Percentiles rank a stretch among this genome's conserved stretches.
phyloP scores from a whole-genome alignment of 2,888 invertebrate genomes.

The Chloroclystis v-ata region DNA sequence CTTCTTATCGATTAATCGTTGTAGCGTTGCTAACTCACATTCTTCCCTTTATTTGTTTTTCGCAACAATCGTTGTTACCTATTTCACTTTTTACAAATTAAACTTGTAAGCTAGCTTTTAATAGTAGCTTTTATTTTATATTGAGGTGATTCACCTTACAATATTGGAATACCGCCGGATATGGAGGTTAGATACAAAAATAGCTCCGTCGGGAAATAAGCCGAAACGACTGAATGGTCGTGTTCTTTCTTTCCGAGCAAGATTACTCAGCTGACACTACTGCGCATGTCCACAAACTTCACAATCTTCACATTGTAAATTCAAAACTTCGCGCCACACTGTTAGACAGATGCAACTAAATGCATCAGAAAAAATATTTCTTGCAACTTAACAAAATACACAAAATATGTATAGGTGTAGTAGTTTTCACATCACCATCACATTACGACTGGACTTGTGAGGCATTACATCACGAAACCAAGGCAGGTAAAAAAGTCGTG shows the following conservation, averaged over 20 bases:
- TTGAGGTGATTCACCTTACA: slow-evolving; percentile 49
- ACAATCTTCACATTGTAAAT: slow-evolving; percentile 30
- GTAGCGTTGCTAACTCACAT: slow-evolving; percentile 14
- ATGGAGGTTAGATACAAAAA: slow-evolving; percentile 70
- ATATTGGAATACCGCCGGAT: slow-evolving; percentile 40
- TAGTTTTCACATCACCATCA: neutral
- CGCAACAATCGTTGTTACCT: no score
- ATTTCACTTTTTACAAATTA: no score
- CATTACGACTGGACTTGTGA: slow-evolving; percentile 2
- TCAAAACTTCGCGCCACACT: slow-evolving; percentile 42
- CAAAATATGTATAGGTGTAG: no score
- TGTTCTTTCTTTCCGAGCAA: slow-evolving; percentile 15
- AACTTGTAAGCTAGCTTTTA: no score
- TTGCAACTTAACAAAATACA: no score
- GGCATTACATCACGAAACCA: slow-evolving; percentile 67
- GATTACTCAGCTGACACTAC: slow-evolving; percentile 13
- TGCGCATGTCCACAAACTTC: slow-evolving; percentile 48
- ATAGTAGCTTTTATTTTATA: neutral
- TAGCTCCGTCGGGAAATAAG: slow-evolving; percentile 61
- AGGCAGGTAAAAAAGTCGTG: slow-evolving; percentile 63
- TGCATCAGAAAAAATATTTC: no score
- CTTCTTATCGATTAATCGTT: slow-evolving; percentile 53
- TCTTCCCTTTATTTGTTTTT: no score
- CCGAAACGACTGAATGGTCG: slow-evolving; percentile 25
- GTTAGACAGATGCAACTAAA: no score